These are phyloP conservation scores for Podarcis cretensis DNA, from an alignment of 2,113 vertebrate species.

Conservation along the genomic window DNA sequence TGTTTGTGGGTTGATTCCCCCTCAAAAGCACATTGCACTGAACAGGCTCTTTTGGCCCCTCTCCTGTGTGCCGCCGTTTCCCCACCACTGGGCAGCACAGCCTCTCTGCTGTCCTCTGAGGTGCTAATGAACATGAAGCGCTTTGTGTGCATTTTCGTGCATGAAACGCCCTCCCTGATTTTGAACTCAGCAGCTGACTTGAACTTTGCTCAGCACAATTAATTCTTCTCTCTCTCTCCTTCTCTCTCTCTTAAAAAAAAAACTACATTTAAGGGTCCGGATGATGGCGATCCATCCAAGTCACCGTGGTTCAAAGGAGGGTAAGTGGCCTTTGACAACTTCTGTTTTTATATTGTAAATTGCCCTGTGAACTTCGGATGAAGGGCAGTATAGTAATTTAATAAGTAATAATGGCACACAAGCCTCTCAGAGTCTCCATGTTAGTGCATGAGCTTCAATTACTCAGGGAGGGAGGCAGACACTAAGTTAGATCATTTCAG, in stretches of 20 bases:
- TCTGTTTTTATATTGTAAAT: too few species aligned
- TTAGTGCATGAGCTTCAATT: too few species aligned
- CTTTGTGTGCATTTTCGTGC: constrained; percentile 46
- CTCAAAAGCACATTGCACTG: constrained; percentile 50
- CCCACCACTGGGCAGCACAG: not conserved
- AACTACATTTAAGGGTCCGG: constrained; percentile 75
- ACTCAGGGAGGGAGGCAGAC: too few species aligned
- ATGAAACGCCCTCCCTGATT: constrained; percentile 35
- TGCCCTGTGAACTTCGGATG: too few species aligned
- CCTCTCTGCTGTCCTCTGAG: not conserved
- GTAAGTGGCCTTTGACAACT: constrained; percentile 76
- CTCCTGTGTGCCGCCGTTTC: not conserved
- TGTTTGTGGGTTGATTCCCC: not conserved
- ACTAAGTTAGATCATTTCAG: too few species aligned
- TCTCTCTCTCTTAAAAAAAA: not conserved
- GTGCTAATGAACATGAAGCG: not conserved
- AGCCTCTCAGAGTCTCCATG: too few species aligned
- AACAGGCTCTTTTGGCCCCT: constrained; percentile 63
- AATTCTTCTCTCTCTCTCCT: not conserved
- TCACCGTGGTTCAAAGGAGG: constrained; percentile 91
- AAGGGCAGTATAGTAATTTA: too few species aligned
- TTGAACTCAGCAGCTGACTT: not conserved
- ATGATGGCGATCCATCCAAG: constrained; percentile 81
- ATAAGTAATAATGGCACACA: not conserved
- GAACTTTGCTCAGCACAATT: constrained; percentile 15